phyloP scores from a whole-genome alignment of 2,113 vertebrate species.

The Telmatochromis sp. region DNA sequence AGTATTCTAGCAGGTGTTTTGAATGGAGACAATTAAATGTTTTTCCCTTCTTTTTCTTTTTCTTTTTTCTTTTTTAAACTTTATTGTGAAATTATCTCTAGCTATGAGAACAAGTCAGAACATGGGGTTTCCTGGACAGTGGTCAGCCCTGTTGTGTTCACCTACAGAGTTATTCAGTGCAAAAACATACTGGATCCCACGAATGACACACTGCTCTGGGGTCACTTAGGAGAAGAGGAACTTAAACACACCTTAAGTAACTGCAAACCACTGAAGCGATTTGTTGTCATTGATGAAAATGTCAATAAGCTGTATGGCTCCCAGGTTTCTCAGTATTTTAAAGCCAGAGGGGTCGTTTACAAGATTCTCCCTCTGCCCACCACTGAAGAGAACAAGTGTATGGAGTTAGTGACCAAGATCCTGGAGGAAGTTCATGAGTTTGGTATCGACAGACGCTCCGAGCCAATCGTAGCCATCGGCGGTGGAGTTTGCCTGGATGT shows the following conservation, averaged over 20 bases:
- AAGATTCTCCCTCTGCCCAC: slow-evolving; percentile 71
- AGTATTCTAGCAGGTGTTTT: not conserved
- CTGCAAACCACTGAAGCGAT: slow-evolving; percentile 62
- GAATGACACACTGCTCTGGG: slow-evolving; percentile 70
- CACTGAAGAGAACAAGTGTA: slow-evolving; percentile 73
- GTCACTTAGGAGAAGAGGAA: slow-evolving; percentile 62
- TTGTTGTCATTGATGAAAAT: slow-evolving; percentile 72
- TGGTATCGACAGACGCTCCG: slow-evolving; percentile 63
- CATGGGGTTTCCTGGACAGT: slow-evolving; percentile 69
- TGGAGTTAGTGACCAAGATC: slow-evolving; percentile 70
- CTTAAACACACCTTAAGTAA: not conserved
- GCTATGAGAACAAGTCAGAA: slow-evolving; percentile 57
- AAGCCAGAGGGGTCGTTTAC: slow-evolving; percentile 56
- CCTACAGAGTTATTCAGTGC: slow-evolving; percentile 72
- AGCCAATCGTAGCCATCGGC: slow-evolving; percentile 74
- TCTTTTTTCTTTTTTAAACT: not conserved
- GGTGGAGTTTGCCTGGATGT: slow-evolving; percentile 77
- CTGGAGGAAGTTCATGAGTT: slow-evolving; percentile 72
- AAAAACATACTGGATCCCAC: slow-evolving; percentile 65
- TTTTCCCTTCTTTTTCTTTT: not conserved
- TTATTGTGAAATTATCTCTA: slow-evolving; percentile 19
- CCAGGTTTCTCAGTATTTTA: slow-evolving; percentile 65
- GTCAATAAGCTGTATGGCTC: slow-evolving; percentile 70
- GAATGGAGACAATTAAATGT: not conserved
- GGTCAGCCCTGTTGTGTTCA: slow-evolving; percentile 72